Evolutionary conservation across 2,113 vertebrate species (phyloP).

Genomic region (Thinocorus orbignyianus): DNA sequence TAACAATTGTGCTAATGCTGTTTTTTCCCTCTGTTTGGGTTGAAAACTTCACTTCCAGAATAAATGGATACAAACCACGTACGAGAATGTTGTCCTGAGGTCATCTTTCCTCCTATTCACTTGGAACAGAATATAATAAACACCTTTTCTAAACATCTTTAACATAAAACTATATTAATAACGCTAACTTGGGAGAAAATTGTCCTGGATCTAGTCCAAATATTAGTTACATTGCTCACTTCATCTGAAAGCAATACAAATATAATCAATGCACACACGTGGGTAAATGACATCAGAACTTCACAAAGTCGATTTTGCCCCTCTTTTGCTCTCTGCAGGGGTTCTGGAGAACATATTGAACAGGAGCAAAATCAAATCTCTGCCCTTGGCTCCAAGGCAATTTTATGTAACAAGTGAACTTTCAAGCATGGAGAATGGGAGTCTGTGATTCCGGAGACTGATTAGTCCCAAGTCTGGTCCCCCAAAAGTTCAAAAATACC

Average conservation of each 20-base stretch:
- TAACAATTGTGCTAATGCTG: neutral
- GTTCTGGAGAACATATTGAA: neutral
- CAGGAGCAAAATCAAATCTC: conserved; percentile 30
- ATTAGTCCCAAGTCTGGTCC: neutral
- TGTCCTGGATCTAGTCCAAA: neutral
- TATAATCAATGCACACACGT: conserved; percentile 10
- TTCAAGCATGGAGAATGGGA: neutral
- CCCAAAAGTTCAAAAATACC: neutral
- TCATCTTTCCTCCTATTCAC: neutral
- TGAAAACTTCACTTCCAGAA: neutral
- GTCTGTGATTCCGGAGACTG: neutral
- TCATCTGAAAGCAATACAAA: conserved; percentile 44
- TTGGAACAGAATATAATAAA: neutral
- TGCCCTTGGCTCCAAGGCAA: neutral
- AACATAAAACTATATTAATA: neutral
- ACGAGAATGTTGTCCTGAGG: neutral
- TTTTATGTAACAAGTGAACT: conserved; percentile 8
- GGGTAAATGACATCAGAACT: conserved; percentile 49
- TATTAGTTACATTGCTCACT: neutral
- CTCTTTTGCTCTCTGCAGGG: neutral
- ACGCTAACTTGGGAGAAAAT: neutral
- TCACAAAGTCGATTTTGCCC: neutral
- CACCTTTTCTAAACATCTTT: neutral
- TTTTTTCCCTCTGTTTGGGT: neutral
- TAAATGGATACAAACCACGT: neutral